These are phyloP conservation scores for Bradypus variegatus DNA, from an alignment of 2,797 vertebrate species.

Conservation along the genomic window DNA sequence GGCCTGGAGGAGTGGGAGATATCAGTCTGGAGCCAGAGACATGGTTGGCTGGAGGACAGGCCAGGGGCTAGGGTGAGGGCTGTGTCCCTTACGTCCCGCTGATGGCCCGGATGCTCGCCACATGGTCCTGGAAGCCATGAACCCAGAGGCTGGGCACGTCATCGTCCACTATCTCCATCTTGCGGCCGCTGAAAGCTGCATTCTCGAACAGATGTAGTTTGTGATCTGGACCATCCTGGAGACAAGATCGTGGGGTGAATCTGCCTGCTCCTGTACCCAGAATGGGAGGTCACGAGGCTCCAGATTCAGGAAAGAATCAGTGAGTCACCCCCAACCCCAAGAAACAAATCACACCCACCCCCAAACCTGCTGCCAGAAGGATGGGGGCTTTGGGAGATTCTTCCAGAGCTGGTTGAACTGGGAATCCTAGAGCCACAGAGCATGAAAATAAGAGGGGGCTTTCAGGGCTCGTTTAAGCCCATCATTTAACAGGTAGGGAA, in stretches of 20 bases:
- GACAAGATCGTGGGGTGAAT: neutral
- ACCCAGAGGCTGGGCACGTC: constrained; percentile 92
- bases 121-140: constrained; percentile 88
- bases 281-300: neutral
- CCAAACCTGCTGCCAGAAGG: neutral
- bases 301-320: neutral
- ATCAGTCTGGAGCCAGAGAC: accelerated
- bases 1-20: accelerated
- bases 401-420: neutral
- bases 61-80: neutral
- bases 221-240: constrained; percentile 85
- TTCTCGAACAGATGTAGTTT: constrained; percentile 90
- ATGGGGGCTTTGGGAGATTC: too few relatives aligned
- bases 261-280: accelerated
- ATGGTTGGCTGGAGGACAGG: accelerated
- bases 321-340: too few relatives aligned
- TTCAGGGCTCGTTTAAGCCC: neutral
- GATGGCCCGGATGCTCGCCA: constrained; percentile 84
- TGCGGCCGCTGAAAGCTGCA: constrained; percentile 79
- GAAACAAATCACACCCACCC: neutral
- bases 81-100: constrained; percentile 84
- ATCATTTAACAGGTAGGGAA: neutral
- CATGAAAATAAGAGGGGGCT: neutral
- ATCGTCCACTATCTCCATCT: constrained; percentile 92
- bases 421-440: neutral